Base-by-base conservation (phyloP, 2,113 vertebrate genomes). In the Anarrhichthys ocellatus region DNA sequence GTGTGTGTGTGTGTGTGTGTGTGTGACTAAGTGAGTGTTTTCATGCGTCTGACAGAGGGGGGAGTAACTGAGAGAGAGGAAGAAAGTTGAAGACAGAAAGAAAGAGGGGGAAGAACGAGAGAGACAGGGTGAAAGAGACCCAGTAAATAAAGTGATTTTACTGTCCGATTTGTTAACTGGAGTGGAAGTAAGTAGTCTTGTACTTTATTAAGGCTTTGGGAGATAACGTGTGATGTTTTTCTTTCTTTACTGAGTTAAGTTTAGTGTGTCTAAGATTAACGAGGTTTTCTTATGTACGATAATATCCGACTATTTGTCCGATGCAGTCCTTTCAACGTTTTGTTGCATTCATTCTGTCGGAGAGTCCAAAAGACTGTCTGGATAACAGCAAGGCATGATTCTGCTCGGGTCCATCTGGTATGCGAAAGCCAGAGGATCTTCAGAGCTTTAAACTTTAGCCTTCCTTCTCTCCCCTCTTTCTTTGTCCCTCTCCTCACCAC, bases 21-120 rank as follows among this genome's bases (percentile, higher is more conserved):
- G 63, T 86, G 73, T 69, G 81, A 73, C 78, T 88, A 69, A 85
- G 82, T 92, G 84, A 91, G 87, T 92, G 88, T 91, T 91, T 93
- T 89, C 88, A 88, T 92, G 88, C 74, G 81, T 89, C 88, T 92
- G 89, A 90, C 84, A 81, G 83, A 90, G 88, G 87, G 87, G 91
- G 91, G 92, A 91, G 90, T 90, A 84, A 87, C 84, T 70, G 34
- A 88, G 74, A 88, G 85, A 82, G 86, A 89, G 83, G 85, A 91
- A 89, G 85, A 92, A 91, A 91, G 91, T 93, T 90, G 65, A 79
- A 85, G 71, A 78, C 74, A 76, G 81, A 88, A 79, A 73, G 82
- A 76, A 75, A 87, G 73, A 79, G 70, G 73, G 78, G 73, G 63
- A 82, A 63, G 68, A 80, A 65, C 69, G 59, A 82, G 46, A 71